Evolutionary conservation across 2,113 vertebrate species (phyloP).

Genomic region (Paradisaea rubra): DNA sequence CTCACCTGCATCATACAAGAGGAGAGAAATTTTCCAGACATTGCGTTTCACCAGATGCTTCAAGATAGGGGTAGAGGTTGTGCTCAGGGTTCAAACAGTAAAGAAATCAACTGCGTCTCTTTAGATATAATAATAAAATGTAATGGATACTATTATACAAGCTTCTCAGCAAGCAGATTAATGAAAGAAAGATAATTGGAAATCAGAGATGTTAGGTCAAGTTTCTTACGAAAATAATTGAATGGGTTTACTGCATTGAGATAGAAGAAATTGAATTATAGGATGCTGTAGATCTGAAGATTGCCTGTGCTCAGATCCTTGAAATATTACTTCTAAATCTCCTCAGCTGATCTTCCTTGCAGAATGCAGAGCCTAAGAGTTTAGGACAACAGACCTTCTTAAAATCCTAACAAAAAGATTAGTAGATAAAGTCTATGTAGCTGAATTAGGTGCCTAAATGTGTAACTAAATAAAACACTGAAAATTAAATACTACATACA

Average conservation of each 20-base stretch:
- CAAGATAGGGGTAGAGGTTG: not conserved
- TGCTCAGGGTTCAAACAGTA: not conserved
- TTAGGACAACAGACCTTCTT: not conserved
- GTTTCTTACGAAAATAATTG: not conserved
- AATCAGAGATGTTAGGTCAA: not conserved
- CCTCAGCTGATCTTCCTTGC: not conserved
- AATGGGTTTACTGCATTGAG: not conserved
- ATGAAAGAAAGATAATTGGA: not conserved
- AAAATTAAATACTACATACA: not conserved
- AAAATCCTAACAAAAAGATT: not conserved
- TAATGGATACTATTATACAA: not conserved
- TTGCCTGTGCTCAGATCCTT: not conserved
- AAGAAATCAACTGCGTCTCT: not conserved
- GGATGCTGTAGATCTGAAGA: not conserved
- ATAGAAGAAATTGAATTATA: not conserved
- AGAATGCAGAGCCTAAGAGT: not conserved
- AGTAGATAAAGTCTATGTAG: not conserved
- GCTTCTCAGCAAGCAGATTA: not conserved
- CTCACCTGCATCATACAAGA: conserved; percentile 74
- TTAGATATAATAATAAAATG: not conserved
- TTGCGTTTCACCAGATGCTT: not conserved
- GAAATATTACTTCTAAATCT: not conserved
- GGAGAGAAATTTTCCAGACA: not conserved
- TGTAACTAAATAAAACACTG: not conserved
- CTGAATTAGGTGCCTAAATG: not conserved